Conservation (phyloP, 1,140 invertebrate species). For the Eciton burchellii region DNA sequence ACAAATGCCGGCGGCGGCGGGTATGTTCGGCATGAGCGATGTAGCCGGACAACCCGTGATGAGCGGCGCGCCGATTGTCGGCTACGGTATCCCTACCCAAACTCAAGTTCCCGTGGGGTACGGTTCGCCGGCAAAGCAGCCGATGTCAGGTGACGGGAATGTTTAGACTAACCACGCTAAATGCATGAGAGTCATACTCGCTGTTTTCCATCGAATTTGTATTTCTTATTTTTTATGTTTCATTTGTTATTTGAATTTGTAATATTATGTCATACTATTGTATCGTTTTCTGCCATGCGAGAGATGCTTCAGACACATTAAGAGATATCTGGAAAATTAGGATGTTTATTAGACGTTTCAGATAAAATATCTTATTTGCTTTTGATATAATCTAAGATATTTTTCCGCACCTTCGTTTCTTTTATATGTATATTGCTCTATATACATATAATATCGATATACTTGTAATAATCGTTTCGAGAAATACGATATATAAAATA, state of each 20-base stretch:
- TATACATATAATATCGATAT: not conserved
- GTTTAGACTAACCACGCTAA: conserved; percentile 63
- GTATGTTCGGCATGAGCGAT: conserved; percentile 74
- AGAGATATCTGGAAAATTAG: not conserved
- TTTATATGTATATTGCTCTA: conserved; percentile 1
- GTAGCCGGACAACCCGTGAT: conserved; percentile 73
- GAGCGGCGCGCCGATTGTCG: conserved; percentile 69
- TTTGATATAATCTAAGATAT: conserved; percentile 7
- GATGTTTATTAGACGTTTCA: not conserved
- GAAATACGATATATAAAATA: not conserved
- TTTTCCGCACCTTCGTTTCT: not conserved
- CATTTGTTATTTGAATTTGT: not conserved
- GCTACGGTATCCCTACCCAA: conserved; percentile 78
- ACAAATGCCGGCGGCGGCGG: conserved; percentile 73
- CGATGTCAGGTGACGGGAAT: conserved; percentile 85
- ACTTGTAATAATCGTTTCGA: too few species aligned
- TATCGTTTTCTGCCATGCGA: too few species aligned
- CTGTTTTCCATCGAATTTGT: conserved; percentile 24
- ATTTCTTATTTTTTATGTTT: conserved; percentile 36
- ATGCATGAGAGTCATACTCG: conserved; percentile 58
- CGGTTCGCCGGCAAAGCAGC: conserved; percentile 88
- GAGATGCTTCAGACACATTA: not conserved
- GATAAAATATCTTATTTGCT: not conserved
- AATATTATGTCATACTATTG: not conserved
- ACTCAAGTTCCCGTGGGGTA: conserved; percentile 84